Conservation (phyloP, 2,797 vertebrate genomes). For the Vespertilio murinus region DNA sequence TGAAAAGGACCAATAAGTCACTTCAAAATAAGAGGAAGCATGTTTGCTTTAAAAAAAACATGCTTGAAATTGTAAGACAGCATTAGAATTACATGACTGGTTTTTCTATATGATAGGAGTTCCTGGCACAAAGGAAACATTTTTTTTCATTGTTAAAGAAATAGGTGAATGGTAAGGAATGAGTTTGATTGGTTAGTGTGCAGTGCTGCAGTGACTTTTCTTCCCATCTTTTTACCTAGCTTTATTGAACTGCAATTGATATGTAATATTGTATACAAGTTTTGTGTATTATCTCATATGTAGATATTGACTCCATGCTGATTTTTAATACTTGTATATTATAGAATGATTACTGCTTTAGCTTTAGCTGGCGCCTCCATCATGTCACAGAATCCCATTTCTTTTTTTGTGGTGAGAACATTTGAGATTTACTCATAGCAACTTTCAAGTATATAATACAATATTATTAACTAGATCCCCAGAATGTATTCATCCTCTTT, state of each 20-base stretch:
- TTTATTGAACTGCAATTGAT: background rate
- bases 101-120: background rate
- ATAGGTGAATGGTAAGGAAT: background rate
- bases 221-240: background rate
- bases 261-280: background rate
- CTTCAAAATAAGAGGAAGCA: constrained; percentile 1
- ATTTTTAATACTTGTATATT: background rate
- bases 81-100: background rate
- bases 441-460: background rate
- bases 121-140: background rate
- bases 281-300: background rate
- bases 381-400: background rate
- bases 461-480: background rate
- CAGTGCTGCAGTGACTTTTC: background rate
- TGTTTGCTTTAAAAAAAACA: background rate
- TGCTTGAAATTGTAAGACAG: background rate
- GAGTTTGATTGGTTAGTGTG: background rate
- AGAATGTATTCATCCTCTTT: background rate
- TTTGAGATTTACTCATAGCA: background rate
- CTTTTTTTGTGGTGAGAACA: background rate
- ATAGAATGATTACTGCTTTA: background rate
- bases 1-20: background rate
- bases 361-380: background rate
- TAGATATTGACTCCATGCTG: background rate
- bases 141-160: background rate